Percentiles rank a stretch among this genome's conserved stretches.
Conservation (phyloP, 2,797 vertebrate genomes). For the Microhierax caerulescens region DNA sequence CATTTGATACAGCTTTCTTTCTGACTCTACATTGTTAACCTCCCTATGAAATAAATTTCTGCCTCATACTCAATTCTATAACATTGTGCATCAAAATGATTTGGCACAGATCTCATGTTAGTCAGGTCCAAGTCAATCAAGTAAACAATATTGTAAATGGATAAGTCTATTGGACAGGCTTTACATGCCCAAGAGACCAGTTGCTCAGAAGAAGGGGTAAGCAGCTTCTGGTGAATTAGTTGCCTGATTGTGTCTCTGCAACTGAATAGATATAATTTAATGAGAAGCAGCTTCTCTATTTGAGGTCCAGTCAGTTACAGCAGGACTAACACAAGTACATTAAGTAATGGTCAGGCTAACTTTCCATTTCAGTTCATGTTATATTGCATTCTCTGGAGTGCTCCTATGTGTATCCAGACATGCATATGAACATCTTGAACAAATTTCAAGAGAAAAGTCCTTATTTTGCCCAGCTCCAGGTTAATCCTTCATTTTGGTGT, state of each 20-base stretch:
- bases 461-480: background rate
- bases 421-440: background rate
- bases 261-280: background rate
- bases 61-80: background rate
- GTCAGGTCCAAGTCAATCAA: background rate
- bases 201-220: background rate
- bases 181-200: background rate
- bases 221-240: background rate
- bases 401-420: background rate
- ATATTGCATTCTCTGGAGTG: background rate
- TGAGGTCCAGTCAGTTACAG: background rate
- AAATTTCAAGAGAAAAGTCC: background rate
- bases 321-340: background rate
- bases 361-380: background rate
- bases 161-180: too few species aligned
- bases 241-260: background rate
- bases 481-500: background rate
- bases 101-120: background rate
- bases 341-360: background rate
- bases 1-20: background rate
- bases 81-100: background rate
- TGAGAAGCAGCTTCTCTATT: background rate
- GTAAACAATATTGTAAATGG: background rate
- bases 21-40: background rate
- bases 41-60: background rate